Conservation (phyloP, 2,888 invertebrate genomes). For the Caenorhabditis sp. region DNA sequence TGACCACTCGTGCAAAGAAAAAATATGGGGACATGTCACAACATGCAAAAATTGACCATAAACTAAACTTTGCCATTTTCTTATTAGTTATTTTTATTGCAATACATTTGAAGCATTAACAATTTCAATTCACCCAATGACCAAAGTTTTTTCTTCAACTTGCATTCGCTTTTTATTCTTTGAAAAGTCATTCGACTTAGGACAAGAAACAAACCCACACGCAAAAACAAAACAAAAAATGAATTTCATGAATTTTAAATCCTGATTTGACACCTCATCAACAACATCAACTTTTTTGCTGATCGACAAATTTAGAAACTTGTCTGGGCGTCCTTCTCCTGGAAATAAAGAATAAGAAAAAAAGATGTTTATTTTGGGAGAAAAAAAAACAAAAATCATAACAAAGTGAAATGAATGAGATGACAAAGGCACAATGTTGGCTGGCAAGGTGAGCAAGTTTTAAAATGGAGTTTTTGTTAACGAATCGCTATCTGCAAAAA, state of each 20-base stretch:
- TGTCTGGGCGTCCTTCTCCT: too few relatives aligned
- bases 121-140: too few relatives aligned
- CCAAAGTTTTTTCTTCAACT: too few relatives aligned
- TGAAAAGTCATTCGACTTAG: background rate
- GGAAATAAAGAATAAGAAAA: too few relatives aligned
- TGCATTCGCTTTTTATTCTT: too few relatives aligned
- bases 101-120: too few relatives aligned
- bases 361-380: background rate
- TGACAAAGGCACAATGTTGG: background rate
- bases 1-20: too few relatives aligned
- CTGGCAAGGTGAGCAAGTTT: background rate
- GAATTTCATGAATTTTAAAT: background rate
- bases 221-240: background rate
- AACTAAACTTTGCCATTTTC: too few relatives aligned
- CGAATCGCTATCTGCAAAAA: background rate
- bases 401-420: background rate
- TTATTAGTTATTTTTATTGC: too few relatives aligned
- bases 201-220: background rate
- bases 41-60: too few relatives aligned
- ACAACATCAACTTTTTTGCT: background rate
- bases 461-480: background rate
- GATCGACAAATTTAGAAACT: too few relatives aligned
- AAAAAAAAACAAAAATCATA: background rate
- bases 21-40: too few relatives aligned
- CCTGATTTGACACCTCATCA: background rate